Base-by-base conservation (phyloP, 2,113 vertebrate species). In the Artemisiospiza belli region DNA sequence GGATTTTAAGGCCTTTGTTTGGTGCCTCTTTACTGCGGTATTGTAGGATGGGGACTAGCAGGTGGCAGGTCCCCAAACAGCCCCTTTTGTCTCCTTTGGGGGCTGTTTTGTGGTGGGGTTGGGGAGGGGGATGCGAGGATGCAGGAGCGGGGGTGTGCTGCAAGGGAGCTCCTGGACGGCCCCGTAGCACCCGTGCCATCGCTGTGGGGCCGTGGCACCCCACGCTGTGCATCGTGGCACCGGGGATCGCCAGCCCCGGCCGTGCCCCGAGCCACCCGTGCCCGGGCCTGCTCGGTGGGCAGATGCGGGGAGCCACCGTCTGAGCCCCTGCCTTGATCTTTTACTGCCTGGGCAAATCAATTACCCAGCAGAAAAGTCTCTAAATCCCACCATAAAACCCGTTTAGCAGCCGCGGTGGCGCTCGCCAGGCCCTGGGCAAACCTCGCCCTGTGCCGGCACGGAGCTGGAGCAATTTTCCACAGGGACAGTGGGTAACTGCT, bases 1-100 rank as follows among this genome's bases (percentile, higher is more conserved):
- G 98, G 98, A 98, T 98, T 98, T 98, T 98, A 98, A 98, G 97
- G 98, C 98, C 98, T 98, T 99, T 99, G 98, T 99, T 98, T 98
- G 98, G 97, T 97, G 68, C 97, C 97, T 98, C 99, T 98, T 98
- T 98, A 98, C 98, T 96, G 98, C 95, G 97, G 98, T 98, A 98
- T 98, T 99, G 98, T 98, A 98, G 97, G 97, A 98, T 92, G 90
- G 96, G 94, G 97, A 97, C 97, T 98, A 98, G 98, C 99, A 99
- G 98, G 99, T 99, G 99, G 98, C 98, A 98, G 69, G 98, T 95
- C 97, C 97, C 97, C 98, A 98, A 98, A 98, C 98, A 97, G 98
- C 97, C 97, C 97, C 98, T 97, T 97, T 97, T 98, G 97, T 98
- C 98, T 98, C 97, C 90, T 93, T 95, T 83, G 75, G 88, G 94